A percentile compares a stretch with the other conserved stretches of the same genome.
phyloP scores from a whole-genome alignment of 2,888 invertebrate genomes.

The Drosophila pegasa region DNA sequence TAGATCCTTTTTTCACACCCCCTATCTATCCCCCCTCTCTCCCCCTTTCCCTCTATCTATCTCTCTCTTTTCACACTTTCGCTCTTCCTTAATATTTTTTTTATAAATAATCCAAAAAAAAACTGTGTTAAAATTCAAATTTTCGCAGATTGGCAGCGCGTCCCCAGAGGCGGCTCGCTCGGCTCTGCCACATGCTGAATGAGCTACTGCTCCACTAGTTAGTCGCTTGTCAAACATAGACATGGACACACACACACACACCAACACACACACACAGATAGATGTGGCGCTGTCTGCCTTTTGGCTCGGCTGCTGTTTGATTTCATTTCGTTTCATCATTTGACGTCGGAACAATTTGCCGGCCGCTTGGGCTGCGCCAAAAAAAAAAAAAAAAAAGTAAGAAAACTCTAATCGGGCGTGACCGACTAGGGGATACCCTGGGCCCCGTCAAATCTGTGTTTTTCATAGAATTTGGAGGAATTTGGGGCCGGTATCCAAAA shows the following conservation, averaged over 20 bases:
- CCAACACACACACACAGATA: conserved; percentile 5
- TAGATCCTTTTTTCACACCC: conserved; percentile 34
- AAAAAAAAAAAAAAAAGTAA: too few species aligned
- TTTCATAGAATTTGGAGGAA: too few species aligned
- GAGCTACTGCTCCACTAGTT: conserved; percentile 61
- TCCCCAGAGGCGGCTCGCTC: conserved; percentile 45
- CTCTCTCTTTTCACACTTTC: conserved; percentile 26
- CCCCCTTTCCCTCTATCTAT: too few species aligned
- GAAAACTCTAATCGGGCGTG: too few species aligned
- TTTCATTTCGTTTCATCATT: conserved; percentile 79
- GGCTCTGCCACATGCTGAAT: conserved; percentile 1
- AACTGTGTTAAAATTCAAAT: conserved; percentile 64
- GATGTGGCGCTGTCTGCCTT: conserved; percentile 11
- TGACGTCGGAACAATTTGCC: conserved; percentile 80
- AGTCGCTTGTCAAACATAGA: conserved; percentile 67
- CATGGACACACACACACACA: conserved; percentile 6
- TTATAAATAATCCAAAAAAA: conserved; percentile 68
- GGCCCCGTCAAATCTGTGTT: too few species aligned
- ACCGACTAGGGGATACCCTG: too few species aligned
- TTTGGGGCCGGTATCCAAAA: too few species aligned
- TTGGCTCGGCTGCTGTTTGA: conserved; percentile 58
- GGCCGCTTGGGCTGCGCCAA: conserved; percentile 59
- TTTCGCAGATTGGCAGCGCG: conserved; percentile 71
- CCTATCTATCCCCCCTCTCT: too few species aligned
- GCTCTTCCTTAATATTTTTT: conserved; percentile 2